Evolutionary conservation across 2,888 invertebrate genomes (phyloP).

Genomic region (Chamaedrilus cognettii): DNA sequence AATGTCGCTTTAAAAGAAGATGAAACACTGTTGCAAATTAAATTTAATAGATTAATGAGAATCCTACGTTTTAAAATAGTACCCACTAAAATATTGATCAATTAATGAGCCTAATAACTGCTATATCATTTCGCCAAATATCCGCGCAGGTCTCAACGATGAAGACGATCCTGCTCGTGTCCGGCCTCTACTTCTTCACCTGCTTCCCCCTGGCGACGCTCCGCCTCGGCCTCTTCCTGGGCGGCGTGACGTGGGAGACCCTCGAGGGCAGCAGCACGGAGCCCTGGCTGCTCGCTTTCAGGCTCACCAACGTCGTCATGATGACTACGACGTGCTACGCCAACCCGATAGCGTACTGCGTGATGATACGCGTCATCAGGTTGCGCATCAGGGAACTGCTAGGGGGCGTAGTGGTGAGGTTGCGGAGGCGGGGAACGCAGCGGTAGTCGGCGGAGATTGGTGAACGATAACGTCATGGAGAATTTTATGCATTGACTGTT

Average conservation of each 20-base stretch:
- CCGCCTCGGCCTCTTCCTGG: not conserved
- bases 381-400: not conserved
- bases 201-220: not conserved
- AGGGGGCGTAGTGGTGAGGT: too few relatives aligned
- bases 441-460: too few relatives aligned
- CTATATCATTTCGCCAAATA: too few relatives aligned
- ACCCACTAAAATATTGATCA: too few relatives aligned
- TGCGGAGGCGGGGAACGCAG: too few relatives aligned
- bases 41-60: too few relatives aligned
- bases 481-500: too few relatives aligned
- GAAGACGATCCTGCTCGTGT: constrained; percentile 2
- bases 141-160: not conserved
- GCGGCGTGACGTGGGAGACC: not conserved
- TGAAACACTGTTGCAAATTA: too few relatives aligned
- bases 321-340: constrained; percentile 8
- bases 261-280: not conserved
- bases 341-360: not conserved
- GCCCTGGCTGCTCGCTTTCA: not conserved
- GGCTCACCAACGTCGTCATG: not conserved
- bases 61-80: too few relatives aligned
- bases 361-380: not conserved
- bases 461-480: too few relatives aligned
- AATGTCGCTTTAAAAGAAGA: too few relatives aligned
- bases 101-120: too few relatives aligned
- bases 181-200: constrained; percentile 6